A percentile compares a stretch with the other conserved stretches of the same genome.
Conservation (phyloP, 2,113 vertebrate species). For the Crotalus tigris region DNA sequence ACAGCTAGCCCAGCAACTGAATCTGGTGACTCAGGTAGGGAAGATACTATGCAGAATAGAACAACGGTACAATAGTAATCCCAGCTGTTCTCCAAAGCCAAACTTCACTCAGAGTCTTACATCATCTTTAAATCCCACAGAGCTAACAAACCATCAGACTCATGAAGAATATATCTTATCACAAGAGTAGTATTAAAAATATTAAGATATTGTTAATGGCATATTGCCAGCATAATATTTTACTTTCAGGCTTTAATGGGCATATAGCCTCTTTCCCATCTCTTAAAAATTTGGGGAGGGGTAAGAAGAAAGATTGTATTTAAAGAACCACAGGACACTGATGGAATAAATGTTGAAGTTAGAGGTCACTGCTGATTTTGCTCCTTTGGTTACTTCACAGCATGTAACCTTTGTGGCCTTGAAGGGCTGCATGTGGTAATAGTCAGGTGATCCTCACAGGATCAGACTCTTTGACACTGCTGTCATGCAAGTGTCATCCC, state of each 20-base stretch:
- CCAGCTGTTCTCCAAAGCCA: background rate
- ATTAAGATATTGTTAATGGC: background rate
- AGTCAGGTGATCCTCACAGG: background rate
- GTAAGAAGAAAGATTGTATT: background rate
- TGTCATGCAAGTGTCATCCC: background rate
- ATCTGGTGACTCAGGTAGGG: background rate
- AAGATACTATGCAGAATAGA: background rate
- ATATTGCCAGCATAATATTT: background rate
- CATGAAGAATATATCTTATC: background rate
- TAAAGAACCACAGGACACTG: background rate
- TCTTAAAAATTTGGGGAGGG: background rate
- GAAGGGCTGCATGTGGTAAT: background rate
- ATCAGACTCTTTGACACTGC: background rate
- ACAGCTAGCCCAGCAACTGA: background rate
- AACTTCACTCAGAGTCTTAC: background rate
- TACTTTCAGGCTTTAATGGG: background rate
- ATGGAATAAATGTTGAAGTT: background rate
- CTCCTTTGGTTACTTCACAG: background rate
- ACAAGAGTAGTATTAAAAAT: background rate
- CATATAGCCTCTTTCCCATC: background rate
- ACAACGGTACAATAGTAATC: background rate
- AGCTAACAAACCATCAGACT: background rate
- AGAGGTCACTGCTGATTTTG: background rate
- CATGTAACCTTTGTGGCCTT: background rate
- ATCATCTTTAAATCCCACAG: background rate